These are phyloP conservation scores for Staurois parvus DNA, from an alignment of 2,797 vertebrate genomes.

Conservation along the genomic window DNA sequence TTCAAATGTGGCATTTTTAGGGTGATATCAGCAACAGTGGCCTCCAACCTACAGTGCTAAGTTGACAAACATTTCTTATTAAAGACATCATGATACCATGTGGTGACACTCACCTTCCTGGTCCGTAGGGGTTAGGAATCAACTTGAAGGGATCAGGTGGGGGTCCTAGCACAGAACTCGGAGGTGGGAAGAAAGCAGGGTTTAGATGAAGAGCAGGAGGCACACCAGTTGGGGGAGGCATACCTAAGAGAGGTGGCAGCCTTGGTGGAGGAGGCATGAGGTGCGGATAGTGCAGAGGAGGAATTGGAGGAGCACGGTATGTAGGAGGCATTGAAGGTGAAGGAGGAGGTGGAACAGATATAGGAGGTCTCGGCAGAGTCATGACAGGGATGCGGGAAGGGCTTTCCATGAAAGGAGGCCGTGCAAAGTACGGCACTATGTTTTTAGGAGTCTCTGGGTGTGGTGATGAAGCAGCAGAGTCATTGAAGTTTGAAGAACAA, in stretches of 20 bases:
- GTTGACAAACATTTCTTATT: too few relatives aligned
- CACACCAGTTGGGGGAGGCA: constrained; percentile 73
- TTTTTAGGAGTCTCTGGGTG: constrained; percentile 79
- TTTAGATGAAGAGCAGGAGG: constrained; percentile 85
- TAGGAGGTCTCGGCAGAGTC: constrained; percentile 70
- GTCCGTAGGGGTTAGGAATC: constrained; percentile 72
- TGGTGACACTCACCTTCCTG: constrained; percentile 74
- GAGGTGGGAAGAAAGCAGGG: constrained; percentile 86
- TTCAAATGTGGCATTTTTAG: too few relatives aligned
- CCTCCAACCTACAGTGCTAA: too few relatives aligned
- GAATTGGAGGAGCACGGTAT: constrained; percentile 75
- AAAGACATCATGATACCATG: too few relatives aligned
- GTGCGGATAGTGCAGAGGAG: constrained; percentile 76
- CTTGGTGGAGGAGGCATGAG: constrained; percentile 79
- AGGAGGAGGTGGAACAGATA: constrained; percentile 74
- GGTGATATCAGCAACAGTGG: too few relatives aligned
- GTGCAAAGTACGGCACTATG: constrained; percentile 78
- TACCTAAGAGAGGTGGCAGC: constrained; percentile 76
- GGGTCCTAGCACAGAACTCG: constrained; percentile 75
- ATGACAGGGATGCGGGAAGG: constrained; percentile 71
- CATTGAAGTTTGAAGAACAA: constrained; percentile 73
- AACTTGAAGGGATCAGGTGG: constrained; percentile 74
- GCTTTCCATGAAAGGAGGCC: constrained; percentile 71
- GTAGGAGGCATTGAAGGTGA: constrained; percentile 76
- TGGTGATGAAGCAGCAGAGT: constrained; percentile 71